Conservation (phyloP, 2,113 vertebrate genomes). For the Pituophis catenifer region DNA sequence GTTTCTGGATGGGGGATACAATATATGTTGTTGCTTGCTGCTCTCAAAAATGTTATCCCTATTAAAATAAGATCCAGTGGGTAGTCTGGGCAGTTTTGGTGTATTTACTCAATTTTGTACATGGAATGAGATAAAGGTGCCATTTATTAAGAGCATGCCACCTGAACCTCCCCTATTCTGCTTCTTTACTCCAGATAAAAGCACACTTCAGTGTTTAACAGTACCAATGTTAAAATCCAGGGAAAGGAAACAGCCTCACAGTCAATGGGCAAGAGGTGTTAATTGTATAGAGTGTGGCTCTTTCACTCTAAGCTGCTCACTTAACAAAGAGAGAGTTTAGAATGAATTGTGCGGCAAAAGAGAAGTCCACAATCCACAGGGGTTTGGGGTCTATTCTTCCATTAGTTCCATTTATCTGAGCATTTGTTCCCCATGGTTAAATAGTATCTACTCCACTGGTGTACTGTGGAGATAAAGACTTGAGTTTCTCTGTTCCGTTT, state of each 20-base stretch:
- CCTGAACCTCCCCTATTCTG: neutral
- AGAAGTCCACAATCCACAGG: neutral
- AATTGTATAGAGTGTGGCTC: neutral
- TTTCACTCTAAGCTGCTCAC: neutral
- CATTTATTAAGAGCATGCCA: neutral
- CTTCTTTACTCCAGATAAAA: neutral
- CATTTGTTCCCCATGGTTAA: neutral
- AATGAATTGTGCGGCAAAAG: neutral
- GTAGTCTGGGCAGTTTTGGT: neutral
- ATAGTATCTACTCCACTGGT: neutral
- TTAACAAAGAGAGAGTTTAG: neutral
- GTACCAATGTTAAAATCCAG: neutral
- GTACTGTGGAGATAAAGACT: neutral
- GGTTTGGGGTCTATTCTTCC: neutral
- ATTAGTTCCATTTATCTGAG: neutral
- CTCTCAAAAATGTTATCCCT: neutral
- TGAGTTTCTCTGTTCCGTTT: neutral
- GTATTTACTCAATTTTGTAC: neutral
- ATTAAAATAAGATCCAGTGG: neutral
- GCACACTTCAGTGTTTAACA: neutral
- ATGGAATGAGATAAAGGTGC: neutral
- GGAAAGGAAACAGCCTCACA: neutral
- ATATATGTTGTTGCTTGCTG: neutral
- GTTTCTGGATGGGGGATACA: neutral
- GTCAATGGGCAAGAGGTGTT: neutral